Evolutionary conservation across 2,888 invertebrate species (phyloP), one percentile per base, ranked within the genome.

Genomic region (Ectemnius continuus): DNA sequence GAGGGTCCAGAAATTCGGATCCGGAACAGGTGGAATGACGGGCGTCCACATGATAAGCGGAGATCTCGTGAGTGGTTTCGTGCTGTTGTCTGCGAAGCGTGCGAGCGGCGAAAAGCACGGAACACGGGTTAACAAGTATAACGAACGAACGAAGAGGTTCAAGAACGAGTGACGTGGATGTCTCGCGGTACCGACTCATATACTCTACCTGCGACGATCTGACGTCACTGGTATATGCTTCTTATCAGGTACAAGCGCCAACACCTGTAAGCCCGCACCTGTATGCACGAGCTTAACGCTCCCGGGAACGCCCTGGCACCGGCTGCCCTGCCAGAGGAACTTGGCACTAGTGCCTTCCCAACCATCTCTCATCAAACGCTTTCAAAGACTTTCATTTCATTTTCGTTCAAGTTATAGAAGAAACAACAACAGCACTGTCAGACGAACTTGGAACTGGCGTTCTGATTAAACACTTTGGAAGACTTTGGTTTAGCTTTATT

Each of bases 131-230:
- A 52, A 52, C 46, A 73, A 67, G 60, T 73, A 68, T 70, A 78
- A 81, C 80, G 78, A 80, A 84, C 84, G 83, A 82, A 88, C 80
- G 85, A 82, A 81, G 81, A 85, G 85, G 84, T 84, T 84, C 84
- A 85, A 85, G 87, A 88, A 88, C 86, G 84, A 91, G 87, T 91
- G 90, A 91, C 90, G 90, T 90, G 91, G 89, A 89, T 79, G 85
- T 79, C 82, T 81, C 86, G 83, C 82, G 73, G 85, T 84, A 75
- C 82, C 86, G 85, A 86, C 88, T 91, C 89, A 91, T 91, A 91
- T 91, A 91, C 83, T 82, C 84, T 82, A 83, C 89, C 88, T 88
- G 89, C 82, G 83, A 81, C 77, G 84, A 84, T 78, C 85, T 87
- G 88, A 90, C 90, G 90, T 89, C 88, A 89, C 87, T 79, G 86